Conservation (phyloP, 2,113 vertebrate genomes). For the Dascyllus trimaculatus region DNA sequence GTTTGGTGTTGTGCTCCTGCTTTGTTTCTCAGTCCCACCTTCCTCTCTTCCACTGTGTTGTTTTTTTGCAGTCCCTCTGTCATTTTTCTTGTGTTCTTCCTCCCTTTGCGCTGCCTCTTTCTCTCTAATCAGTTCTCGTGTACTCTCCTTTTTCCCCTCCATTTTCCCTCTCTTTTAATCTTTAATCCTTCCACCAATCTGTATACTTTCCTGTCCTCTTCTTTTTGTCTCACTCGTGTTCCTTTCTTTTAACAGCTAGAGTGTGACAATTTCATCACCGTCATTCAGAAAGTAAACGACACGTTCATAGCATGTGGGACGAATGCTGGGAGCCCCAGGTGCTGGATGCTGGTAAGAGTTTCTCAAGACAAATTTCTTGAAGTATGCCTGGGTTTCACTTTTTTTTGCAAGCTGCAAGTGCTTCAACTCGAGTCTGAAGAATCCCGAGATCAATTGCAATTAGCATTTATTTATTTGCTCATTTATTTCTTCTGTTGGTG, state of each 20-base stretch:
- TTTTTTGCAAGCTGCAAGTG: not conserved
- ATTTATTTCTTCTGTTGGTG: slow-evolving; percentile 4
- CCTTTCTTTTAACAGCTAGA: slow-evolving; percentile 71
- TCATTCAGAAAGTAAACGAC: slow-evolving; percentile 86
- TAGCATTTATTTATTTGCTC: slow-evolving; percentile 36
- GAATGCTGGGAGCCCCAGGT: slow-evolving; percentile 86
- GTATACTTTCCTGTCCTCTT: not conserved
- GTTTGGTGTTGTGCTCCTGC: slow-evolving; percentile 16
- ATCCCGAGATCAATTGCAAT: slow-evolving; percentile 17
- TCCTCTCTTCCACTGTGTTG: slow-evolving; percentile 36
- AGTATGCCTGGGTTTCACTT: not conserved
- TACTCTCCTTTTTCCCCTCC: not conserved
- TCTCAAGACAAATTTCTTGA: not conserved
- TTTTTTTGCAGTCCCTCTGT: slow-evolving; percentile 21
- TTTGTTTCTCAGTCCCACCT: slow-evolving; percentile 39
- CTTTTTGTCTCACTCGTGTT: slow-evolving; percentile 12
- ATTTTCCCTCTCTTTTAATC: slow-evolving; percentile 1
- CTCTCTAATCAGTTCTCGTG: slow-evolving; percentile 32
- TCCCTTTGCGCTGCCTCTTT: slow-evolving; percentile 5
- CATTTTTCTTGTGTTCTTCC: not conserved
- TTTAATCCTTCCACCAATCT: slow-evolving; percentile 31
- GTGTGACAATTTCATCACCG: slow-evolving; percentile 88
- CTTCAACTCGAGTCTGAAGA: slow-evolving; percentile 1
- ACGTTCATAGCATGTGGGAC: slow-evolving; percentile 86
- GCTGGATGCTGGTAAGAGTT: slow-evolving; percentile 87